A percentile compares a stretch with the other conserved stretches of the same genome.
Conservation (phyloP, 2,797 vertebrate species). For the Phoxinus dragarum region DNA sequence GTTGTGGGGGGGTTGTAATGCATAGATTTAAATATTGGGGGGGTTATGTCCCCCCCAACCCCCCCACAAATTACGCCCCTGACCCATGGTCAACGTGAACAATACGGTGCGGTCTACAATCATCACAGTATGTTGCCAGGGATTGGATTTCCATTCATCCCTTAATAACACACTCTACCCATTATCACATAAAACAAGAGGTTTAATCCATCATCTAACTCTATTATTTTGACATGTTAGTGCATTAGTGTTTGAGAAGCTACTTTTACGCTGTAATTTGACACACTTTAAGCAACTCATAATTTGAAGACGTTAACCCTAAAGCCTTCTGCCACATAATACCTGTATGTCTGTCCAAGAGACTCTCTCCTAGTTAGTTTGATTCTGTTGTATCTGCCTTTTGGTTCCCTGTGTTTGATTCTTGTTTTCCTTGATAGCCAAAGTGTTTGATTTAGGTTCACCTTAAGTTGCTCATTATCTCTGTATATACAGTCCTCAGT, state of each 20-base stretch:
- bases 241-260: slow-evolving; percentile 18
- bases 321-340: not conserved
- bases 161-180: not conserved
- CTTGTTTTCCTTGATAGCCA: too few relatives aligned
- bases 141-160: not conserved
- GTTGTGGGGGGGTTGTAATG: too few relatives aligned
- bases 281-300: not conserved
- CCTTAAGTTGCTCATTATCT: too few relatives aligned
- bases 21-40: too few relatives aligned
- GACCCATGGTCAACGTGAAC: not conserved
- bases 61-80: too few relatives aligned
- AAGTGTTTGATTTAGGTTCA: too few relatives aligned
- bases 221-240: not conserved
- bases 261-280: not conserved
- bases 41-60: too few relatives aligned
- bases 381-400: not conserved
- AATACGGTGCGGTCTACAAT: not conserved
- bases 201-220: not conserved
- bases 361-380: not conserved
- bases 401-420: too few relatives aligned
- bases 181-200: not conserved
- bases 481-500: too few relatives aligned
- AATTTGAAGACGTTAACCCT: not conserved
- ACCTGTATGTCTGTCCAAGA: not conserved
- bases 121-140: not conserved